phyloP scores from a whole-genome alignment of 2,113 vertebrate species.

The Nibea albiflora region DNA sequence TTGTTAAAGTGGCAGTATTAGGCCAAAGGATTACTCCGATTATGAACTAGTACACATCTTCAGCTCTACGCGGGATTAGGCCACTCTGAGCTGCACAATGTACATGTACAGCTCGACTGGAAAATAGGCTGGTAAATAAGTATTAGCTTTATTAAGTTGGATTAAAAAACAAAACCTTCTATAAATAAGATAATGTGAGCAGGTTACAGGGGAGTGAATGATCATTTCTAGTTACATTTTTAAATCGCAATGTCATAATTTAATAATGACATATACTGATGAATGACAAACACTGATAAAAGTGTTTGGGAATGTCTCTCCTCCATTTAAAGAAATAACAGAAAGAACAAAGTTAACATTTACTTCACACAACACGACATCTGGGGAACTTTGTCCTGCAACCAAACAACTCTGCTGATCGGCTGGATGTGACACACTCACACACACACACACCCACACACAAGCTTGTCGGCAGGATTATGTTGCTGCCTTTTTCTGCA shows the following conservation, averaged over 20 bases:
- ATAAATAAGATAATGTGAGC: not conserved
- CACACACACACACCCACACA: not conserved
- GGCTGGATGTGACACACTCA: not conserved
- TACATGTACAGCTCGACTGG: not conserved
- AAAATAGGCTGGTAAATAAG: constrained; percentile 8
- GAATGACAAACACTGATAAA: too few species aligned
- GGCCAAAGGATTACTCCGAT: constrained; percentile 65
- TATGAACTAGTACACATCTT: constrained; percentile 33
- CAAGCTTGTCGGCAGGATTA: not conserved
- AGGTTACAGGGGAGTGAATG: not conserved
- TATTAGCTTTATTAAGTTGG: constrained; percentile 8
- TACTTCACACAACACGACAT: too few species aligned
- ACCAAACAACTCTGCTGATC: too few species aligned
- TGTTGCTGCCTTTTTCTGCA: constrained; percentile 13
- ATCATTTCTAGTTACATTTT: not conserved
- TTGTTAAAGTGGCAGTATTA: constrained; percentile 70
- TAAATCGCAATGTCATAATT: not conserved
- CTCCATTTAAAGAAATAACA: not conserved
- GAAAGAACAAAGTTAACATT: not conserved
- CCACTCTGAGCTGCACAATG: constrained; percentile 5
- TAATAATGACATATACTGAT: too few species aligned
- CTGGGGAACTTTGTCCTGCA: too few species aligned
- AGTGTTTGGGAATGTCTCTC: not conserved
- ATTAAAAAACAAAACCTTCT: not conserved
- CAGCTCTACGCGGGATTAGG: constrained; percentile 44